These are phyloP conservation scores for Hedychridium roseum DNA, from an alignment of 2,888 invertebrate genomes.

Conservation along the genomic window DNA sequence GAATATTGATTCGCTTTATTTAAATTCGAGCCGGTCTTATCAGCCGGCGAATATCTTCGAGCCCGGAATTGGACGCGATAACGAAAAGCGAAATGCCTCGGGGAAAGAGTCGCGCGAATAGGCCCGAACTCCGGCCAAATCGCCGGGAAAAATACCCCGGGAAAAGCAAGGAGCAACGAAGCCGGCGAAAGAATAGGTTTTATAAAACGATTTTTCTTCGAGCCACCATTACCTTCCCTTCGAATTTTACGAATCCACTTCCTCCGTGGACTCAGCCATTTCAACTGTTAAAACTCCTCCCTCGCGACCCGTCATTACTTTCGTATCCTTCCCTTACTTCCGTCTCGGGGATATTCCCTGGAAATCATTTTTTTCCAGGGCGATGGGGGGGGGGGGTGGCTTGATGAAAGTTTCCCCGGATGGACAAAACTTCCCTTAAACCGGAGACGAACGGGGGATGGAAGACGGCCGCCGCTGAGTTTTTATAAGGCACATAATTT, in stretches of 20 bases:
- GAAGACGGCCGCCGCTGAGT: conserved; percentile 7
- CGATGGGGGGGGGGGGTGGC: no score
- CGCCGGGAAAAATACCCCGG: conserved; percentile 22
- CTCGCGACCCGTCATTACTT: no score
- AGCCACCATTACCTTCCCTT: no score
- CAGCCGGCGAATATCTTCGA: conserved; percentile 55
- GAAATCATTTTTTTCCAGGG: no score
- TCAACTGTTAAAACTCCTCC: no score
- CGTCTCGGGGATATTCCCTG: no score
- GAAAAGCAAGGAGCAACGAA: conserved; percentile 14
- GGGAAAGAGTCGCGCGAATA: conserved; percentile 44
- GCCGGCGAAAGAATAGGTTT: conserved; percentile 20
- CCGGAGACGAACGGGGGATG: no score
- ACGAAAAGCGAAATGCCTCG: conserved; percentile 57
- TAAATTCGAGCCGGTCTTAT: conserved; percentile 56
- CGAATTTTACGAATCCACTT: no score
- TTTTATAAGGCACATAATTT: conserved; percentile 43
- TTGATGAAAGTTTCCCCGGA: no score
- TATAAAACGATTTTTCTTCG: conserved; percentile 51
- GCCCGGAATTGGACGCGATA: conserved; percentile 63
- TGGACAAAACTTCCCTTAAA: no score
- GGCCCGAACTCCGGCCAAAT: conserved; percentile 37
- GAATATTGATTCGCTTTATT: conserved; percentile 64
- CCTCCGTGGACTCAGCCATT: no score
- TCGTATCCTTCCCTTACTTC: no score